Base-by-base conservation (phyloP, 2,888 invertebrate species). In the Drosophila lutescens region DNA sequence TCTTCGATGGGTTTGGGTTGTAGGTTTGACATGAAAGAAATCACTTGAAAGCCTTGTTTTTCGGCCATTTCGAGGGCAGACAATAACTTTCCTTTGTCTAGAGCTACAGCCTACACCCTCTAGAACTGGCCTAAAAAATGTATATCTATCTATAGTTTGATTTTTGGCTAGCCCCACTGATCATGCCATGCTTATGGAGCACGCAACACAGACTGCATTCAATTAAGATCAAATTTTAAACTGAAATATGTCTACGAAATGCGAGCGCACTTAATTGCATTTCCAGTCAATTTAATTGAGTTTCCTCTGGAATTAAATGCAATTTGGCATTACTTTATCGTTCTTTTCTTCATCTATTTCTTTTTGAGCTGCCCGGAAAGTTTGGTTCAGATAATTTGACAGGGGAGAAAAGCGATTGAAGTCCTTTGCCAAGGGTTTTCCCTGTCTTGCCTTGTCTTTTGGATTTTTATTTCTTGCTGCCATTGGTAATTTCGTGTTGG, bases 371-470 rank as follows among this genome's bases (percentile, higher is more conserved):
- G 68, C 68, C 74, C 61, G 50, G 20, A 36, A 73, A 73, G 51
- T 61, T 79, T 41, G 57, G 44, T 23, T 46, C 61, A 44, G 62
- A 70, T 88, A 79, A 86, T 88, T 86, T 86, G 86, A 86, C 63
- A 53, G 80, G 32, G 15, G 80, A 26, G 15, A 34, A 74, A 47
- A 38, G 23, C 70, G 46, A 51, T 51, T 41, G 67, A 51, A 12
- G 34, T 34, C 34, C 34, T 34, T 34, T 34, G 12, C 34, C 5
- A 17, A 23, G 43, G 12, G 20, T 10, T 34, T 41, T 53, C 46
- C 51, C 68, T 68, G 68, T 59, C 23, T n/a, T 43, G 17, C 20
- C 43, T n/a, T 30, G 4, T 34, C 20, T 30, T 62, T 13, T 43
- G 34, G 32, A 7, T 20, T 51, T 26, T 32, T 61, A 30, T 47